Base-by-base conservation (phyloP, 2,797 vertebrate genomes). In the Eremophila alpestris region DNA sequence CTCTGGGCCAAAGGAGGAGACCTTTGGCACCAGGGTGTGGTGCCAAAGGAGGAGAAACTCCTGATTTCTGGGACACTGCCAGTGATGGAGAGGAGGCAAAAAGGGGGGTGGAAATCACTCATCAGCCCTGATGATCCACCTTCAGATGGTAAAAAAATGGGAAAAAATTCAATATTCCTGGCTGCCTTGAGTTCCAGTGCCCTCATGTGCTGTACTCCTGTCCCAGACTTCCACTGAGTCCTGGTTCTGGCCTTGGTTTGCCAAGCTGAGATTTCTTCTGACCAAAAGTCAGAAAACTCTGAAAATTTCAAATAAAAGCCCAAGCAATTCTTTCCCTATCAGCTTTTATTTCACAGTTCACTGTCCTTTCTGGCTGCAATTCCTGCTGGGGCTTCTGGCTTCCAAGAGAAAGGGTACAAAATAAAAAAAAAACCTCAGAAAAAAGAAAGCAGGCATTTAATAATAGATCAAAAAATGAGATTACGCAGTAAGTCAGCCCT, bases 401-500 rank as follows among this genome's bases (percentile, higher is more conserved):
- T 92, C 58, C 43, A 43, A 69, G 15, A 65, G 54, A 79, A 90
- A 83, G 32, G 46, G 36, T n/a, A 3, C 29, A 43, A 75, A 60
- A 46, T 43, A 9, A 34, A 26, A 5, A 40, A 32, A 32, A 21
- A 22, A 22, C 21, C 9, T 20, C 16, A 23, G 12, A 23, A 81
- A 54, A 52, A 58, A 48, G 29, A 38, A 80, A 77, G 48, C 65
- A 79, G 40, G 34, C 6, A 0, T 83, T 97, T 91, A 96, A 96
- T 97, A 94, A 96, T 96, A 93, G 90, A 96, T 95, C 87, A 96
- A 90, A 97, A 97, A 93, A 71, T 80, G 60, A 93, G 87, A 94
- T 94, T 90, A 92, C 7, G 54, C 90, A 87, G 76, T 68, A 93
- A 83, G 71, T 62, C 85, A 88, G 62, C 76, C 89, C 62, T 94